Base-by-base conservation (phyloP, 2,888 invertebrate genomes). In the Drosophila tanythrix region DNA sequence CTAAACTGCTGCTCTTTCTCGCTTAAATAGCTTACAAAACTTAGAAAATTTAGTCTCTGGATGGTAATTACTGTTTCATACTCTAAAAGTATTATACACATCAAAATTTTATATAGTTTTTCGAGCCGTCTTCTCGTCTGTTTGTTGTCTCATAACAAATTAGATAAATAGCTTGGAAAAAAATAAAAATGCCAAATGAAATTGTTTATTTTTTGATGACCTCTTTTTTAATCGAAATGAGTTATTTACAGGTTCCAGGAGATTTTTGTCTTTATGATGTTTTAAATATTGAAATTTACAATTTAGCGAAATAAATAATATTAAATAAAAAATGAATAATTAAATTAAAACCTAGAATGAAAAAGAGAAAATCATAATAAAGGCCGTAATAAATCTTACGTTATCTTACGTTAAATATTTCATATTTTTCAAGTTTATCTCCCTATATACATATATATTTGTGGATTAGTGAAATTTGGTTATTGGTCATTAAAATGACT, bases 401-500 rank as follows among this genome's bases (percentile, higher is more conserved):
- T 1, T 3, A 21, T 21, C 1, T 13, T 21, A 21, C 21, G 1
- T 21, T 21, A 21, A 25, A 25, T 4, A 25, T 15, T 25, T 8
- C 4, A 48, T 15, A 25, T 25, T 7, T 7, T 25, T 8, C 8
- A 7, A 27, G 2, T 18, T 18, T 10, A 50, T 50, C 0, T 27
- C 1, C 5, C 0, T 18, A 18, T 6, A 43, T 46, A 11, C 8
- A 25, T 25, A 11, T 18, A 4, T 43, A 21, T 21, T 50, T 27
- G 10, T 18, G 50, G 6, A 18, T 50, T 27, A 11, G 18, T 27
- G 5, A 61, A 72, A 76, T 74, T 68, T 64, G 58, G 51, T 56
- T 69, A 66, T 60, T 80, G 68, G 76, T 60, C 60, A 68, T 64
- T 79, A 46, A 46, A 25, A 25, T 70, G 51, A 35, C 11, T 53